phyloP scores from a whole-genome alignment of 2,797 vertebrate species.

The Malacoraja senta region DNA sequence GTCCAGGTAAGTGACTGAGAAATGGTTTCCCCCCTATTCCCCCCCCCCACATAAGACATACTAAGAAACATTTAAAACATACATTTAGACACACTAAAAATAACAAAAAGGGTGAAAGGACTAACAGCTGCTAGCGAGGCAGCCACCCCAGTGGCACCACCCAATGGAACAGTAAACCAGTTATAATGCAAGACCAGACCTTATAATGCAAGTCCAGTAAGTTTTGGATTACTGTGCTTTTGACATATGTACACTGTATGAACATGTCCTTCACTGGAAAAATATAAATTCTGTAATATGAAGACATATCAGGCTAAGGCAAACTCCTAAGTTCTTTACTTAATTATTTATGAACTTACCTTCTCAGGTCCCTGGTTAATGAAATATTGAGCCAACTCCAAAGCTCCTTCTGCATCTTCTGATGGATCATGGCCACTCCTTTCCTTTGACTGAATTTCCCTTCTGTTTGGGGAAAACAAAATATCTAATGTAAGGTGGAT shows the following conservation, averaged over 20 bases:
- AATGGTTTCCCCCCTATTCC: too few species aligned
- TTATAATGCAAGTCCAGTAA: not conserved
- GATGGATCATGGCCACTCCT: slow-evolving; percentile 67
- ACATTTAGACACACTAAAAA: too few species aligned
- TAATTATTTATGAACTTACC: slow-evolving; percentile 52
- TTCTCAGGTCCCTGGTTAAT: slow-evolving; percentile 70
- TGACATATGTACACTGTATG: too few species aligned
- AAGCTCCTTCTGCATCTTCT: slow-evolving; percentile 73
- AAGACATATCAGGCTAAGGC: not conserved
- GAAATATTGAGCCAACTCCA: slow-evolving; percentile 80
- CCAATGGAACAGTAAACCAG: too few species aligned
- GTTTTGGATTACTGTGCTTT: not conserved
- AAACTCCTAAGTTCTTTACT: not conserved
- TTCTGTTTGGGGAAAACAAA: slow-evolving; percentile 56
- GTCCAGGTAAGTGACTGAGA: too few species aligned
- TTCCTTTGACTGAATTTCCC: slow-evolving; percentile 67
- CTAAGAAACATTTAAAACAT: too few species aligned
- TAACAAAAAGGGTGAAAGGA: too few species aligned
- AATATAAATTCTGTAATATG: not conserved
- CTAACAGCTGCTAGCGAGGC: too few species aligned
- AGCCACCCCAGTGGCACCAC: too few species aligned
- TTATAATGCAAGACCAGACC: too few species aligned
- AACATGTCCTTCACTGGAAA: too few species aligned
- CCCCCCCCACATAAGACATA: too few species aligned
- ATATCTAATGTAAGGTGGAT: not conserved